A percentile compares a stretch with the other conserved stretches of the same genome.
phyloP scores from a whole-genome alignment of 2,888 invertebrate genomes.

The Drosophila nr. perissopoda region DNA sequence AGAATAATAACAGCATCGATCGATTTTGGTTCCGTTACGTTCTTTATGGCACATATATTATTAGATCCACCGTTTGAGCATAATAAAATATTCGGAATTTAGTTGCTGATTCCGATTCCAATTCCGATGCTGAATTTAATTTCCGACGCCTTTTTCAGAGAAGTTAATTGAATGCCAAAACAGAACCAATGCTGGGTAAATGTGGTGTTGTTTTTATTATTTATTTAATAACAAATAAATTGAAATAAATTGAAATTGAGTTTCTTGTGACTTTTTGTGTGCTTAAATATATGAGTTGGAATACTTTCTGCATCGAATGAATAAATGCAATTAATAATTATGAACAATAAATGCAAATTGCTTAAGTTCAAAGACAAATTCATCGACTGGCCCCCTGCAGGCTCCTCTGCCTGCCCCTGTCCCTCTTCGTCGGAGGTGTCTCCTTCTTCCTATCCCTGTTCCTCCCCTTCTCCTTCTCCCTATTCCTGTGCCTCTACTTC shows the following conservation, averaged over 20 bases:
- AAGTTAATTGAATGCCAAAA: not conserved
- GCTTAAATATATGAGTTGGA: constrained; percentile 37
- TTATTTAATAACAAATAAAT: not conserved
- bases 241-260: constrained; percentile 19
- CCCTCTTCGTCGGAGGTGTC: not conserved
- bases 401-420: no score
- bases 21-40: not conserved
- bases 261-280: constrained; percentile 12
- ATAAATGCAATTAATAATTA: constrained; percentile 38
- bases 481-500: no score
- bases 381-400: constrained; percentile 1
- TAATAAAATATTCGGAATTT: not conserved
- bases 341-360: constrained; percentile 55
- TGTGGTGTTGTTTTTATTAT: not conserved
- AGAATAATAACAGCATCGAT: not conserved
- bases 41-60: not conserved
- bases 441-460: not conserved
- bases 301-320: constrained; percentile 42
- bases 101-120: not conserved
- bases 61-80: not conserved
- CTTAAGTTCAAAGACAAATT: constrained; percentile 44
- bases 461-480: not conserved
- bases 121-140: no score
- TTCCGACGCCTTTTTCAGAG: not conserved
- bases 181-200: not conserved